Conservation (phyloP, 2,888 invertebrate species). For the Nymphalis c-album region DNA sequence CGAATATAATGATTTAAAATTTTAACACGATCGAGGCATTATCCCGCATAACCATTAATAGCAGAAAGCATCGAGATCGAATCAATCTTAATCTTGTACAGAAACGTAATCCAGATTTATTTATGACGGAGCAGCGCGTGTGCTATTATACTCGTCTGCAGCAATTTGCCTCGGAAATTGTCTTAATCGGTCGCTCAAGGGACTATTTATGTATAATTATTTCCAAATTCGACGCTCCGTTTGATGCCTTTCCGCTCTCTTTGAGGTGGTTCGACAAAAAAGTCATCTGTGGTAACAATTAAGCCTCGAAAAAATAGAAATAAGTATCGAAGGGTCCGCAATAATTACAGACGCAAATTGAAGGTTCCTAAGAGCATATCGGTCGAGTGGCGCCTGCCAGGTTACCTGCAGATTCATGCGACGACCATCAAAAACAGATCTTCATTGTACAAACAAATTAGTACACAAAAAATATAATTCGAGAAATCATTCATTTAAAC, state of each 20-base stretch:
- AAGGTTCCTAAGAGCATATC: conserved; percentile 74
- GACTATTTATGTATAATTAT: conserved; percentile 83
- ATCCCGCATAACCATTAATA: conserved; percentile 73
- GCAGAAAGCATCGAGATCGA: conserved; percentile 78
- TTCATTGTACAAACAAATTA: conserved; percentile 15
- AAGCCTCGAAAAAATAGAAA: conserved; percentile 79
- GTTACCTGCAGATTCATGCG: conserved; percentile 71
- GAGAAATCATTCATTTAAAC: background rate
- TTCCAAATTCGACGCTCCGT: conserved; percentile 81
- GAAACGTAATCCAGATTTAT: conserved; percentile 82
- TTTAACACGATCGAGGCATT: conserved; percentile 74
- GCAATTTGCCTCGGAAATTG: conserved; percentile 82
- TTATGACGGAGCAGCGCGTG: conserved; percentile 78
- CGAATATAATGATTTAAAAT: conserved; percentile 71
- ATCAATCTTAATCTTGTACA: conserved; percentile 82
- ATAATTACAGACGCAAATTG: conserved; percentile 81
- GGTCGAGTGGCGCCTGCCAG: conserved; percentile 73
- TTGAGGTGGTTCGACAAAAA: conserved; percentile 81
- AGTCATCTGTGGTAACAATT: conserved; percentile 82
- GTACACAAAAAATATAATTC: conserved; percentile 14
- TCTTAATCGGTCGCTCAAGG: conserved; percentile 82
- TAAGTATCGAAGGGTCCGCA: conserved; percentile 82
- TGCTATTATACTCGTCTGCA: conserved; percentile 81
- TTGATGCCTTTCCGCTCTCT: conserved; percentile 82
- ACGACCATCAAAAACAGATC: conserved; percentile 41